Conservation (phyloP, 2,888 invertebrate species). For the Drosophila formosana region DNA sequence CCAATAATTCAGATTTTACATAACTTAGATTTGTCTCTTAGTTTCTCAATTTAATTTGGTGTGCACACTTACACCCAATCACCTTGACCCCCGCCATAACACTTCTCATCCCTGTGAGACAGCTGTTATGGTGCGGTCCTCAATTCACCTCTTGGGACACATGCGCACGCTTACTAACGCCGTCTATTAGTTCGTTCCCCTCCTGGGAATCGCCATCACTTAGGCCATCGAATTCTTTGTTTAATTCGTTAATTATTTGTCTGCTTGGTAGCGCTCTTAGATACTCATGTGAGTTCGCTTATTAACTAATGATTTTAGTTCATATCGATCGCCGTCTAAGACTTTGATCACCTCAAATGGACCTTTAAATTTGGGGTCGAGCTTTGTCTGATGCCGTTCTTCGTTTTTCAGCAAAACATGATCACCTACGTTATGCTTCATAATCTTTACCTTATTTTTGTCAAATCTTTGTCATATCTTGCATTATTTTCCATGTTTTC, state of each 20-base stretch:
- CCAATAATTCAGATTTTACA: slow-evolving; percentile 14
- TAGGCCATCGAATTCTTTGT: slow-evolving; percentile 5
- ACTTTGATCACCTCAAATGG: slow-evolving; percentile 11
- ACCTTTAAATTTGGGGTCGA: slow-evolving; percentile 20
- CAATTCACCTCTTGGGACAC: neutral
- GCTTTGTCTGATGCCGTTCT: slow-evolving; percentile 19
- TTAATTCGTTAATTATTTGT: slow-evolving; percentile 4
- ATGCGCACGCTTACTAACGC: neutral
- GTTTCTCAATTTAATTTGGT: slow-evolving; percentile 3
- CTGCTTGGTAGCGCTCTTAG: slow-evolving; percentile 6
- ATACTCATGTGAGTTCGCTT: slow-evolving; percentile 11
- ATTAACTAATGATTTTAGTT: neutral
- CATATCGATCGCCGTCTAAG: slow-evolving; percentile 4
- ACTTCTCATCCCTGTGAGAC: neutral
- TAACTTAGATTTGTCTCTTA: slow-evolving; percentile 13
- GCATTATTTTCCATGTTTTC: slow-evolving; percentile 18
- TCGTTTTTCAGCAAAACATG: slow-evolving; percentile 9
- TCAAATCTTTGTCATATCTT: slow-evolving; percentile 22
- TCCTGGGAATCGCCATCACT: neutral
- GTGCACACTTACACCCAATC: slow-evolving; percentile 5
- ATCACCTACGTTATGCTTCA: slow-evolving; percentile 9
- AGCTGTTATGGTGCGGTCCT: slow-evolving; percentile 8
- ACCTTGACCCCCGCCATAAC: slow-evolving; percentile 3
- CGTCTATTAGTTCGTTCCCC: neutral
- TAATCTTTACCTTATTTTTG: slow-evolving; percentile 21